These are phyloP conservation scores for Gadopsis bispinosus DNA, from an alignment of 2,797 vertebrate species.

Conservation along the genomic window DNA sequence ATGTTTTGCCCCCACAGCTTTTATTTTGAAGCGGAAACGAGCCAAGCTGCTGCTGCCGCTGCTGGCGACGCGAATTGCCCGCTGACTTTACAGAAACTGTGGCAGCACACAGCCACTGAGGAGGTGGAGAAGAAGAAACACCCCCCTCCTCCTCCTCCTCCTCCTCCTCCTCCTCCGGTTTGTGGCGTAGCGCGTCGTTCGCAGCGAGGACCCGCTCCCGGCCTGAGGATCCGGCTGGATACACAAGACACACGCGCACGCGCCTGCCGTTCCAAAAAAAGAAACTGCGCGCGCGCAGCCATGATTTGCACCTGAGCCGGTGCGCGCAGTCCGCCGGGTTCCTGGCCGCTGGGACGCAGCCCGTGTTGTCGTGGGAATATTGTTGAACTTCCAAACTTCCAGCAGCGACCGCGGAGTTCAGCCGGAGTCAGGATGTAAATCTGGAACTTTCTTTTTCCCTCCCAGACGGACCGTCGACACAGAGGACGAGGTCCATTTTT, in stretches of 20 bases:
- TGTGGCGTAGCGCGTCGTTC: slow-evolving; percentile 18
- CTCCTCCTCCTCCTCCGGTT: slow-evolving; percentile 31
- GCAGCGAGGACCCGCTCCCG: slow-evolving; percentile 32
- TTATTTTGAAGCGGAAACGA: slow-evolving; percentile 42
- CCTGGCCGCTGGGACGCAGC: neutral
- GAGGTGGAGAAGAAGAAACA: slow-evolving; percentile 37
- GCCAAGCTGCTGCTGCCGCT: accelerated
- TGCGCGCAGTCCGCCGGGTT: slow-evolving; percentile 26
- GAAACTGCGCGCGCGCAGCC: neutral
- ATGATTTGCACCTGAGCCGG: slow-evolving; percentile 59
- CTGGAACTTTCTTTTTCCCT: slow-evolving; percentile 49
- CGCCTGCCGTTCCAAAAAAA: neutral
- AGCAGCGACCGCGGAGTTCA: neutral
- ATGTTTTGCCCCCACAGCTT: neutral
- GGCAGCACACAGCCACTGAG: no score
- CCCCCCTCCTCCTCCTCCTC: slow-evolving; percentile 24
- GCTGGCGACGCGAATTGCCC: no score
- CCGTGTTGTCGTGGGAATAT: slow-evolving; percentile 46
- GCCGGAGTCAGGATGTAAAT: slow-evolving; percentile 59
- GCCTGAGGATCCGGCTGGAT: slow-evolving; percentile 16
- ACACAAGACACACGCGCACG: slow-evolving; percentile 22
- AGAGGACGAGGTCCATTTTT: slow-evolving; percentile 7
- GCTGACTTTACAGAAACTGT: no score
- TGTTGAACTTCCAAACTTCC: slow-evolving; percentile 49
- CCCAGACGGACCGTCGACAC: neutral